A percentile compares a stretch with the other conserved stretches of the same genome.
Conservation (phyloP, 2,797 vertebrate species). For the Sebastes flavidus region DNA sequence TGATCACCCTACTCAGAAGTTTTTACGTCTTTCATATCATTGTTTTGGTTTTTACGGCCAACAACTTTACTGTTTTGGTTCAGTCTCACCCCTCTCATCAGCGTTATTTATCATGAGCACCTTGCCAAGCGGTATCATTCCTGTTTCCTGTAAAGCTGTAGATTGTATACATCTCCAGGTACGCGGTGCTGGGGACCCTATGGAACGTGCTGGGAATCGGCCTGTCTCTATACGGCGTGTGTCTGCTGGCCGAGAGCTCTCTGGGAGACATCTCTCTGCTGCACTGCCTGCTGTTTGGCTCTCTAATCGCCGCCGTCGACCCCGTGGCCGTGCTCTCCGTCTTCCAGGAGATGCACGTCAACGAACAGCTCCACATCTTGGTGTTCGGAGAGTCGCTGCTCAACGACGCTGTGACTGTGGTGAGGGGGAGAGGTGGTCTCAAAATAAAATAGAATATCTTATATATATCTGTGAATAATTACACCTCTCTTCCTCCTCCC, state of each 20-base stretch:
- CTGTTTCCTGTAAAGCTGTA: not conserved
- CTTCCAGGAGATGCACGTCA: conserved; percentile 90
- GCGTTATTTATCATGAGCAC: not conserved
- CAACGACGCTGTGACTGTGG: conserved; percentile 87
- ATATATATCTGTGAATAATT: not conserved
- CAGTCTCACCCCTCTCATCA: not conserved
- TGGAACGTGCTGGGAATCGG: conserved; percentile 88
- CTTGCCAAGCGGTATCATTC: not conserved
- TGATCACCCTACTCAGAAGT: not conserved
- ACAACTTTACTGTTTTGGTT: not conserved
- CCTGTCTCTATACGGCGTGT: conserved; percentile 86
- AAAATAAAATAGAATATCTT: not conserved
- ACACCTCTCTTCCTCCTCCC: not conserved
- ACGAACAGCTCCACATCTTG: conserved; percentile 88
- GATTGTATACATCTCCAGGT: conserved; percentile 46
- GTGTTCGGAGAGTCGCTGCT: conserved; percentile 89
- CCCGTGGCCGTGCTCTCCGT: conserved; percentile 86
- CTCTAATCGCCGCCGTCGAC: conserved; percentile 86
- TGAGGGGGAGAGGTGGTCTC: conserved; percentile 54
- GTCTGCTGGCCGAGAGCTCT: conserved; percentile 79
- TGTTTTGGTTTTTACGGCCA: not conserved
- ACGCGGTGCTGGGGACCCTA: conserved; percentile 84
- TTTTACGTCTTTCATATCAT: not conserved
- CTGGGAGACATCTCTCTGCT: conserved; percentile 85
- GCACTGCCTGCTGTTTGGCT: conserved; percentile 87